Evolutionary conservation across 1,140 invertebrate species (phyloP).

Genomic region (Monomorium pharaonis): DNA sequence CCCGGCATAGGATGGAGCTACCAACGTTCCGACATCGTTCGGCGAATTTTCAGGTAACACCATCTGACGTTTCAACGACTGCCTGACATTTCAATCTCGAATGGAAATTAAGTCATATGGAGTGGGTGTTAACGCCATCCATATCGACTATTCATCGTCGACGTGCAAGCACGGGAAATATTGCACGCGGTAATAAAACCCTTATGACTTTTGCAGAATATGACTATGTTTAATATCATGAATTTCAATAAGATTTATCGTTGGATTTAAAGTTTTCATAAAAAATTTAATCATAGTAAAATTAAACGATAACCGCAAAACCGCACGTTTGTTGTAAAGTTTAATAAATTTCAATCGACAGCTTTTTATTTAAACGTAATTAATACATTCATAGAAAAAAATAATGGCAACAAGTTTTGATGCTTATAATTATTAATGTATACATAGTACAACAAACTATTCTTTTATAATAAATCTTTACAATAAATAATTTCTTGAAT

Average conservation of each 20-base stretch:
- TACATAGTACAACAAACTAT: too few relatives aligned
- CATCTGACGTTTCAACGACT: constrained; percentile 37
- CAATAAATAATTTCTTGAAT: too few relatives aligned
- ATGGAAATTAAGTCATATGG: constrained; percentile 53
- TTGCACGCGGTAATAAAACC: not conserved
- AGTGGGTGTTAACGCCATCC: constrained; percentile 19
- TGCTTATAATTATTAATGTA: too few relatives aligned
- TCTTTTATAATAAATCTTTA: too few relatives aligned
- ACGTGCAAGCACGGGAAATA: not conserved
- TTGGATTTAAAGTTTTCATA: not conserved
- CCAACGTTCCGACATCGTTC: not conserved
- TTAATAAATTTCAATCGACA: not conserved
- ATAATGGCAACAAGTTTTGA: too few relatives aligned
- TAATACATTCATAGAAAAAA: not conserved
- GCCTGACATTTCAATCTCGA: constrained; percentile 46
- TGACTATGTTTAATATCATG: not conserved
- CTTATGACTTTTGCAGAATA: not conserved
- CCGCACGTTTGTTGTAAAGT: not conserved
- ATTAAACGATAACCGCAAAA: not conserved
- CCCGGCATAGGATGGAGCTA: constrained; percentile 59
- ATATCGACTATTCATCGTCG: constrained; percentile 49
- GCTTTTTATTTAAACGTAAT: not conserved
- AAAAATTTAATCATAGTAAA: not conserved
- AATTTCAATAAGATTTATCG: not conserved
- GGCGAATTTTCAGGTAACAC: constrained; percentile 39